These are phyloP conservation scores for Pachydiplax longipennis DNA, from an alignment of 2,888 invertebrate species.

Conservation along the genomic window DNA sequence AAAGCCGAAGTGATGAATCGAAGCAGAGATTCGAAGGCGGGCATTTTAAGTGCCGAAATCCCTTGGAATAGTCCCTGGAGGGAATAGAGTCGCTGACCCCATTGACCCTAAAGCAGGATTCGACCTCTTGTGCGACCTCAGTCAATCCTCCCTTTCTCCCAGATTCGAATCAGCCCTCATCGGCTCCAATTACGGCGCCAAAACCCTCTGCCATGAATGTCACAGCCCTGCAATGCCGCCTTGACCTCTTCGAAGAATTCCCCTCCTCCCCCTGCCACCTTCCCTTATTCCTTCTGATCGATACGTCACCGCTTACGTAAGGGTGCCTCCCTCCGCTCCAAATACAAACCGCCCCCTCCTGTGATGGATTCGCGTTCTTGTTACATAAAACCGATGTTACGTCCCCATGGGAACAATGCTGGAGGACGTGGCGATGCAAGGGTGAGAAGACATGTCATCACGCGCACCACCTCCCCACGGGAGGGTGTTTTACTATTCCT, in stretches of 20 bases:
- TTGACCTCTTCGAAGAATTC: background rate
- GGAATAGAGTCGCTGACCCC: no score
- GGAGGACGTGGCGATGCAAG: background rate
- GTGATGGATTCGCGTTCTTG: background rate
- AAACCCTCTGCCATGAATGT: background rate
- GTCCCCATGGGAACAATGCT: background rate
- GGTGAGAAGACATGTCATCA: background rate
- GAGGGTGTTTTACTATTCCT: background rate
- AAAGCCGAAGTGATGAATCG: no score
- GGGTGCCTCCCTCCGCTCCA: background rate
- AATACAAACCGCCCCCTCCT: background rate
- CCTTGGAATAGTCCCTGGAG: no score
- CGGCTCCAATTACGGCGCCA: background rate
- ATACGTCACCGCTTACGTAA: slow-evolving; percentile 1
- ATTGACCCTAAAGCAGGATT: background rate
- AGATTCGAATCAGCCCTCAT: background rate
- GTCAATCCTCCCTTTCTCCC: background rate
- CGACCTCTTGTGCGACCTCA: background rate
- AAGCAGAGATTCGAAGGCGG: no score
- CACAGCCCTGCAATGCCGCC: background rate
- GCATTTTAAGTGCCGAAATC: no score
- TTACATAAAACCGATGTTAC: background rate
- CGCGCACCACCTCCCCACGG: background rate
- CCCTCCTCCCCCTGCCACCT: background rate
- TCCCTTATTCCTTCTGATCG: background rate